Conservation (phyloP, 2,797 vertebrate species). For the Spinus pinus region DNA sequence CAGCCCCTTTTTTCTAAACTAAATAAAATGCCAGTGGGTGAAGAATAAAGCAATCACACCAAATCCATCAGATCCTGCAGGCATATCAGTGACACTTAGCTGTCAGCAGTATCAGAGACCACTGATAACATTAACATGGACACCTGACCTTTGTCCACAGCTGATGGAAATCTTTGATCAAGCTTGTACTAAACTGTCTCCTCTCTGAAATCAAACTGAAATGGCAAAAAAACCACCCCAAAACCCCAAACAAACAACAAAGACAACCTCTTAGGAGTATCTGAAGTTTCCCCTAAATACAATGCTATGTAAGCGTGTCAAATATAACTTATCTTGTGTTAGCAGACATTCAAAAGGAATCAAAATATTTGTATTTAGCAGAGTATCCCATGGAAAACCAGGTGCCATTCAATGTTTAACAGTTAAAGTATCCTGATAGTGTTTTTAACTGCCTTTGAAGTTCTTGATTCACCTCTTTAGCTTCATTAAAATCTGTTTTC, state of each 20-base stretch:
- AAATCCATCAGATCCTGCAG: conserved; percentile 50
- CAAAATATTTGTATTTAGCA: neutral
- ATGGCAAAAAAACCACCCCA: accelerated
- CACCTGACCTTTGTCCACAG: conserved; percentile 44
- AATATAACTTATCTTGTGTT: neutral
- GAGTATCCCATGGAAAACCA: neutral
- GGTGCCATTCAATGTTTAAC: neutral
- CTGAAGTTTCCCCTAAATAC: neutral
- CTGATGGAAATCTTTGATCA: conserved; percentile 56
- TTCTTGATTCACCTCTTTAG: neutral
- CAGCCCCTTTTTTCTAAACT: conserved; percentile 31
- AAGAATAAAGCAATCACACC: conserved; percentile 45
- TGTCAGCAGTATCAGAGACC: neutral
- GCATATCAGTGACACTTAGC: neutral
- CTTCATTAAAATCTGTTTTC: neutral
- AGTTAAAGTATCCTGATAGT: neutral
- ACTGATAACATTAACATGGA: conserved; percentile 18
- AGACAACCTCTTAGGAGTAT: neutral
- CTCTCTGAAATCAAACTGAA: neutral
- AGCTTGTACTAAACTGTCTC: neutral
- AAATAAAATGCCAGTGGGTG: conserved; percentile 39
- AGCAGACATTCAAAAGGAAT: neutral
- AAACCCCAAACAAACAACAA: neutral
- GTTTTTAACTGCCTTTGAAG: neutral
- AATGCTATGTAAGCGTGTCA: neutral